These are phyloP conservation scores for Drosophila rufa DNA, from an alignment of 1,140 invertebrate species.

Conservation along the genomic window DNA sequence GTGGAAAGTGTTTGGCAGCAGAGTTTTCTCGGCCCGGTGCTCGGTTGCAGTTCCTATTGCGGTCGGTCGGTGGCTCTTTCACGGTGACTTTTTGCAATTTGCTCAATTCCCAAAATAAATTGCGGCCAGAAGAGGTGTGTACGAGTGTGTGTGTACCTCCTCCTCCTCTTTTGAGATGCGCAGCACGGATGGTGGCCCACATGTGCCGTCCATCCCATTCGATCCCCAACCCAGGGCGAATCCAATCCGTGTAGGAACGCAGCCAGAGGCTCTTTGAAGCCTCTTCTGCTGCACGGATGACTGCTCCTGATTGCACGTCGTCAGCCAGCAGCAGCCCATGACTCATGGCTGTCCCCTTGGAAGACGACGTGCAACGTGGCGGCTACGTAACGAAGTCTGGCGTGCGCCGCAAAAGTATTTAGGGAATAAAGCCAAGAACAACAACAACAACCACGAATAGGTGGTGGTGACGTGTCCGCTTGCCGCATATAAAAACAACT, in stretches of 20 bases:
- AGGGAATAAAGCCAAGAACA: slow-evolving; percentile 60
- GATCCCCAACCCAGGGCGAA: slow-evolving; percentile 10
- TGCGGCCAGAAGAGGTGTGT: slow-evolving; percentile 50
- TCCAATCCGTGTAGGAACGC: slow-evolving; percentile 23
- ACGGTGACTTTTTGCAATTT: slow-evolving; percentile 50
- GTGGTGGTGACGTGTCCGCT: slow-evolving; percentile 41
- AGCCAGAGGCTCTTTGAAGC: slow-evolving; percentile 45
- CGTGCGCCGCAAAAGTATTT: slow-evolving; percentile 56
- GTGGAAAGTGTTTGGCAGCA: slow-evolving; percentile 28
- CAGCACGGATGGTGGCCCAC: slow-evolving; percentile 21
- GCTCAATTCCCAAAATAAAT: slow-evolving; percentile 80
- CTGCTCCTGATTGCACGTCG: slow-evolving; percentile 36
- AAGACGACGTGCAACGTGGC: slow-evolving; percentile 29
- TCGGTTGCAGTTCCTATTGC: slow-evolving; percentile 30
- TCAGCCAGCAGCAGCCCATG: slow-evolving; percentile 32
- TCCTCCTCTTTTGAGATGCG: slow-evolving; percentile 6
- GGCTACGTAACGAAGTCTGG: slow-evolving; percentile 51
- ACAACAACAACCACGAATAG: slow-evolving; percentile 24
- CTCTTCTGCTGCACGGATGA: slow-evolving; percentile 44
- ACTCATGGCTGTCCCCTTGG: slow-evolving; percentile 43
- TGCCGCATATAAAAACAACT: slow-evolving; percentile 32
- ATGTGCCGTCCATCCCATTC: slow-evolving; percentile 13
- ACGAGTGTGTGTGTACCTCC: slow-evolving; percentile 31
- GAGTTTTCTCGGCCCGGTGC: slow-evolving; percentile 16
- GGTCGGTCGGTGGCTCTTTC: slow-evolving; percentile 20